A percentile compares a stretch with the other conserved stretches of the same genome.
Conservation (phyloP, 2,888 invertebrate genomes). For the Caenorhabditis sp. region DNA sequence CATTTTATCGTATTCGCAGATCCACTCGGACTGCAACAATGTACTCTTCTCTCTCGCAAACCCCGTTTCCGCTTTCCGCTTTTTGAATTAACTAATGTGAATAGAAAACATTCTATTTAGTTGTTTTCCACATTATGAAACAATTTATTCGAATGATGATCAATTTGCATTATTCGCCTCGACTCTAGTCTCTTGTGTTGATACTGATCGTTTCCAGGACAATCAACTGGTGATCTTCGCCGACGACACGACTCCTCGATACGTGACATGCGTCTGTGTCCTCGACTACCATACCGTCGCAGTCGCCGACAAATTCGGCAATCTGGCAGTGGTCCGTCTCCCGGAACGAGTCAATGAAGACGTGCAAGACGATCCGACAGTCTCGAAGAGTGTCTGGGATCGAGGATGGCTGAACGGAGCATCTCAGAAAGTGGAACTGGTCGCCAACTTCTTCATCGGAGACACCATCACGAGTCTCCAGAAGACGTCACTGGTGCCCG, state of each 20-base stretch:
- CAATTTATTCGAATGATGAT: too few relatives aligned
- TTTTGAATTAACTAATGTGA: too few relatives aligned
- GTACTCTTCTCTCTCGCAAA: too few relatives aligned
- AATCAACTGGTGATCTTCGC: slow-evolving; percentile 98
- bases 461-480: slow-evolving; percentile 94
- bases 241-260: slow-evolving; percentile 97
- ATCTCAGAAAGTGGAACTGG: slow-evolving; percentile 94
- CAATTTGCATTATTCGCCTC: too few relatives aligned
- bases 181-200: not conserved
- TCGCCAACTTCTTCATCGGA: slow-evolving; percentile 95
- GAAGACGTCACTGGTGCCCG: slow-evolving; percentile 94
- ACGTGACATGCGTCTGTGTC: slow-evolving; percentile 94
- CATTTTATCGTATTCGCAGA: too few relatives aligned
- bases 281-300: slow-evolving; percentile 98
- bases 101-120: too few relatives aligned
- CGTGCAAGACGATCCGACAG: slow-evolving; percentile 99
- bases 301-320: slow-evolving; percentile 98
- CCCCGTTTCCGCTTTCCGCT: too few relatives aligned
- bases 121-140: too few relatives aligned
- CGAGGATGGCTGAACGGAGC: slow-evolving; percentile 94
- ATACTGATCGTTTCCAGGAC: slow-evolving; percentile 86
- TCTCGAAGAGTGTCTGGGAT: slow-evolving; percentile 96
- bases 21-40: too few relatives aligned
- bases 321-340: slow-evolving; percentile 91
- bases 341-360: slow-evolving; percentile 96